These are phyloP conservation scores for Cephus cinctus DNA, from an alignment of 1,140 invertebrate genomes.

Conservation along the genomic window DNA sequence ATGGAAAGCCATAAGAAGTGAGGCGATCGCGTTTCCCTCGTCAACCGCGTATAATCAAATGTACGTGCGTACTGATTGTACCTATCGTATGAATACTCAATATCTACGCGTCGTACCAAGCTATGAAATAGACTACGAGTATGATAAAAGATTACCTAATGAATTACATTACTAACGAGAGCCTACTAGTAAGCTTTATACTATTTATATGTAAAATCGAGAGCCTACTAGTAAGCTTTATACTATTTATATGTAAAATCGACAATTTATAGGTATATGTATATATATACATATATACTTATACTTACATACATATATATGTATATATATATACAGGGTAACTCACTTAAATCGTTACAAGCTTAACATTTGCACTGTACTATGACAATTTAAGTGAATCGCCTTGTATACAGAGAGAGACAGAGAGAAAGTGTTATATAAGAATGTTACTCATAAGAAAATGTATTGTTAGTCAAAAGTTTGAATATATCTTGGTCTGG, in stretches of 20 bases:
- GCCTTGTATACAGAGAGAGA: too few species aligned
- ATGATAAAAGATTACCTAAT: conserved; percentile 22
- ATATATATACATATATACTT: too few species aligned
- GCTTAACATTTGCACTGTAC: too few species aligned
- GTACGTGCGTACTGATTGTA: background rate
- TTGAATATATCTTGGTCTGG: too few species aligned
- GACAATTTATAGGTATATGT: too few species aligned
- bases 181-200: conserved; percentile 47
- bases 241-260: conserved; percentile 23
- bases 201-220: conserved; percentile 38
- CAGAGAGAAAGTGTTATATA: too few species aligned
- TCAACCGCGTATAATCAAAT: background rate
- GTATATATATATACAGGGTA: too few species aligned
- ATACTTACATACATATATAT: too few species aligned
- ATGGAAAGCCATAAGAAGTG: background rate
- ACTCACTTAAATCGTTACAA: too few species aligned
- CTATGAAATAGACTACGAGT: conserved; percentile 23
- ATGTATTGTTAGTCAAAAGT: too few species aligned
- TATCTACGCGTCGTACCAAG: conserved; percentile 24
- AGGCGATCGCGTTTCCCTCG: background rate
- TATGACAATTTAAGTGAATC: too few species aligned
- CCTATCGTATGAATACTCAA: conserved; percentile 16
- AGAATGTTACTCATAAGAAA: too few species aligned
- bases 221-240: conserved; percentile 9
- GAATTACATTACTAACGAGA: conserved; percentile 39